Conservation (phyloP, 2,797 vertebrate genomes). For the Liparis tanakae region DNA sequence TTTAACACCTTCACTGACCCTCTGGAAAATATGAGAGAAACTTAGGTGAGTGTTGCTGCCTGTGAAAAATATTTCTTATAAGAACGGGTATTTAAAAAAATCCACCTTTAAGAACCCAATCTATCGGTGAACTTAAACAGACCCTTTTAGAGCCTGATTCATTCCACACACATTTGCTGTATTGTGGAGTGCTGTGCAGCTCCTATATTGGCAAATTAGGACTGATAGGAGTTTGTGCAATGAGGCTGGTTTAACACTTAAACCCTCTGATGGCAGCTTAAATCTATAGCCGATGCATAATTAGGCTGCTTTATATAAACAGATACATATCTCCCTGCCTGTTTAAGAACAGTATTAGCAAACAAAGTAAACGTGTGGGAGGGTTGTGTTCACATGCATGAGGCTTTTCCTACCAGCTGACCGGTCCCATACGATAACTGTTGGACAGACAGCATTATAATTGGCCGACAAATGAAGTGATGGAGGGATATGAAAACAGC, state of each 20-base stretch:
- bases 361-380: slow-evolving; percentile 13
- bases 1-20: background rate
- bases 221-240: slow-evolving; percentile 60
- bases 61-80: background rate
- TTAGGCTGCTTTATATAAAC: slow-evolving; percentile 51
- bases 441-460: slow-evolving; percentile 11
- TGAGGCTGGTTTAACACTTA: slow-evolving; percentile 63
- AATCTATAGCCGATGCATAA: slow-evolving; percentile 63
- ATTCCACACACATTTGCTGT: slow-evolving; percentile 18
- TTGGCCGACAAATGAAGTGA: slow-evolving; percentile 26
- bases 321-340: slow-evolving; percentile 47
- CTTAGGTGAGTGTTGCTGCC: background rate
- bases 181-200: slow-evolving; percentile 19
- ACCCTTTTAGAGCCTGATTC: slow-evolving; percentile 24
- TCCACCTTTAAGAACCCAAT: background rate
- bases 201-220: slow-evolving; percentile 54
- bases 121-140: background rate
- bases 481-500: slow-evolving; percentile 1
- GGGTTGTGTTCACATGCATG: slow-evolving; percentile 2
- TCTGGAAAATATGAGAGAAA: background rate
- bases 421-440: background rate
- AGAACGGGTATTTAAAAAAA: background rate
- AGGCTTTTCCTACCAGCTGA: slow-evolving; percentile 21
- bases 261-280: slow-evolving; percentile 57
- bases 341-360: slow-evolving; percentile 32